Conservation (phyloP, 2,113 vertebrate genomes). For the Mirounga angustirostris region DNA sequence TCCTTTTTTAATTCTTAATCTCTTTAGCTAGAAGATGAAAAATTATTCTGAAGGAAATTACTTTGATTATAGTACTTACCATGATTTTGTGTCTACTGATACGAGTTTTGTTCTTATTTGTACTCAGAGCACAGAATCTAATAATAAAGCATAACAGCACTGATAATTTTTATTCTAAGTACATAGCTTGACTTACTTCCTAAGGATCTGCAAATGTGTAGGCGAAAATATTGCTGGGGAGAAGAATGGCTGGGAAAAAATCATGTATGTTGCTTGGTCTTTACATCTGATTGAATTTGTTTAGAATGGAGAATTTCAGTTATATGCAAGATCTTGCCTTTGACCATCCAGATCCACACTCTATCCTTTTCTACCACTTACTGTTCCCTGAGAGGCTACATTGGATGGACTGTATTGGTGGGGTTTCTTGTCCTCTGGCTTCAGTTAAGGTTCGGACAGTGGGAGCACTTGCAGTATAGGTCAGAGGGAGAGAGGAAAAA, state of each 20-base stretch:
- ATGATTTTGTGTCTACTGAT: constrained; percentile 6
- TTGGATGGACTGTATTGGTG: not conserved
- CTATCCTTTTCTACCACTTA: not conserved
- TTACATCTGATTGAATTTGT: not conserved
- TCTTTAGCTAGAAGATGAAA: constrained; percentile 12
- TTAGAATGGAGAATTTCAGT: not conserved
- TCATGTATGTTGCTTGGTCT: not conserved
- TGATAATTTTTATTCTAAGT: not conserved
- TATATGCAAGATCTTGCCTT: not conserved
- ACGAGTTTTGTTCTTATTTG: constrained; percentile 11
- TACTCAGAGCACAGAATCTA: not conserved
- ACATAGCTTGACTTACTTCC: not conserved
- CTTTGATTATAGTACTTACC: constrained; percentile 44
- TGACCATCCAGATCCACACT: not conserved
- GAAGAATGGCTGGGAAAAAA: not conserved
- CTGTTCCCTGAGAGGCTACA: not conserved
- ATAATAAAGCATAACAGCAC: not conserved
- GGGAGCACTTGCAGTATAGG: not conserved
- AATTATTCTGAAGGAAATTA: constrained; percentile 31
- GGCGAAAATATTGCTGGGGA: not conserved
- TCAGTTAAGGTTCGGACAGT: not conserved
- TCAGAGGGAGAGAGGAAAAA: not conserved
- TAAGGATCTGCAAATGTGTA: not conserved
- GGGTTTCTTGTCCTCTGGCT: not conserved
- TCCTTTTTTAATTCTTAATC: not conserved